A percentile compares a stretch with the other conserved stretches of the same genome.
Conservation (phyloP, 1,140 invertebrate genomes). For the Bombus picipes region DNA sequence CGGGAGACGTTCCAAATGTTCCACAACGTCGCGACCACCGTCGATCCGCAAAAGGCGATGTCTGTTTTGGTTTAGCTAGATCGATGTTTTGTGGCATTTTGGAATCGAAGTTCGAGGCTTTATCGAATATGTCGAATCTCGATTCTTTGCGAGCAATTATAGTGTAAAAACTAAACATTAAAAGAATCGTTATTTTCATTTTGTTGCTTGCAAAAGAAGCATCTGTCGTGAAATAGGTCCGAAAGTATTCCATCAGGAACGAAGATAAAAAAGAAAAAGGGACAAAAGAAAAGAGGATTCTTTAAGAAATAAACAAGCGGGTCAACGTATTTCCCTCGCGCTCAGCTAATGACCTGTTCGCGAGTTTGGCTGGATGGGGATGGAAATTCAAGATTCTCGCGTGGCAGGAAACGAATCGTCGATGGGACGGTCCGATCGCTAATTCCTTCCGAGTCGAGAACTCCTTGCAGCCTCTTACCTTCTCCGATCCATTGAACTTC, state of each 20-base stretch:
- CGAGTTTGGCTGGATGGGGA: conserved; percentile 12
- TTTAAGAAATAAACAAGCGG: conserved; percentile 28
- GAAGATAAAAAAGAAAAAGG: neutral
- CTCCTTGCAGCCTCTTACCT: conserved; percentile 41
- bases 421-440: conserved; percentile 66
- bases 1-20: neutral
- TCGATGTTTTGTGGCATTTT: neutral
- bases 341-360: conserved; percentile 44
- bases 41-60: neutral
- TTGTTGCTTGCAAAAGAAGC: neutral
- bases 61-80: neutral
- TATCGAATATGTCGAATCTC: no score
- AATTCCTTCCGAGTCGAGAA: conserved; percentile 66
- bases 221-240: neutral
- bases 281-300: neutral
- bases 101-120: neutral
- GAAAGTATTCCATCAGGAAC: neutral
- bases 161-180: no score
- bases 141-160: no score
- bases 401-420: conserved; percentile 64
- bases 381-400: conserved; percentile 59
- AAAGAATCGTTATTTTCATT: neutral
- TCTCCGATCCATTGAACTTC: conserved; percentile 60
- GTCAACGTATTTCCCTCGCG: conserved; percentile 25
- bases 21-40: neutral